Evolutionary conservation across 1,140 invertebrate genomes (phyloP).

Genomic region (Oryctes rhinoceros): DNA sequence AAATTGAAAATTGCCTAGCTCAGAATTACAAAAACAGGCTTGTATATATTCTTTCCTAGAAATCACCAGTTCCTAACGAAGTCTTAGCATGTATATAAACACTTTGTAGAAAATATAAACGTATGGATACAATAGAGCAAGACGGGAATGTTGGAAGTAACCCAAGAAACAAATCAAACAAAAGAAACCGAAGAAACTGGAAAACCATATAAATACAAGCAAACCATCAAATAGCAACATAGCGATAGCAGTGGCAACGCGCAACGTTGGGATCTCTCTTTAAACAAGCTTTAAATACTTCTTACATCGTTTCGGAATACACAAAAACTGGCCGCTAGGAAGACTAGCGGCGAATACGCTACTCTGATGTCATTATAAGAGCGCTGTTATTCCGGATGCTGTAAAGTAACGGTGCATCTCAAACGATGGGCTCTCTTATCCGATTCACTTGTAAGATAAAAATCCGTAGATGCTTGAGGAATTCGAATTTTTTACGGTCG

Average conservation of each 20-base stretch:
- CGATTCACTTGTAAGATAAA: constrained; percentile 1
- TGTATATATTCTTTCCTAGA: too few relatives aligned
- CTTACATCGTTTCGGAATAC: not conserved
- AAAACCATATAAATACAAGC: too few relatives aligned
- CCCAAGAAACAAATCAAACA: too few relatives aligned
- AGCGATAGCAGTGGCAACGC: not conserved
- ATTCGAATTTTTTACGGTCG: constrained; percentile 3
- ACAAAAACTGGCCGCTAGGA: not conserved
- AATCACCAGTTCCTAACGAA: too few relatives aligned
- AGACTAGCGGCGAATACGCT: not conserved
- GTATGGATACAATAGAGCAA: too few relatives aligned
- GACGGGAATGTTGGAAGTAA: too few relatives aligned
- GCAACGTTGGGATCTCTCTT: not conserved
- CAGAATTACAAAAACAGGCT: too few relatives aligned
- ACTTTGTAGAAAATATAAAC: too few relatives aligned
- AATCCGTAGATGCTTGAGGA: not conserved
- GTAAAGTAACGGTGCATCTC: not conserved
- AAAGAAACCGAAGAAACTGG: too few relatives aligned
- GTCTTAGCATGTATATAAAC: too few relatives aligned
- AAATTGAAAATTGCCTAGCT: too few relatives aligned
- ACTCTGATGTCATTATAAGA: not conserved
- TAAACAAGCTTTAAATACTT: not conserved
- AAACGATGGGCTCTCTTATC: not conserved
- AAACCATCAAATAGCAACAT: too few relatives aligned
- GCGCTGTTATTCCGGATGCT: not conserved